A percentile compares a stretch with the other conserved stretches of the same genome.
Evolutionary conservation across 2,113 vertebrate species (phyloP).

Genomic region (Polyodon spathula): DNA sequence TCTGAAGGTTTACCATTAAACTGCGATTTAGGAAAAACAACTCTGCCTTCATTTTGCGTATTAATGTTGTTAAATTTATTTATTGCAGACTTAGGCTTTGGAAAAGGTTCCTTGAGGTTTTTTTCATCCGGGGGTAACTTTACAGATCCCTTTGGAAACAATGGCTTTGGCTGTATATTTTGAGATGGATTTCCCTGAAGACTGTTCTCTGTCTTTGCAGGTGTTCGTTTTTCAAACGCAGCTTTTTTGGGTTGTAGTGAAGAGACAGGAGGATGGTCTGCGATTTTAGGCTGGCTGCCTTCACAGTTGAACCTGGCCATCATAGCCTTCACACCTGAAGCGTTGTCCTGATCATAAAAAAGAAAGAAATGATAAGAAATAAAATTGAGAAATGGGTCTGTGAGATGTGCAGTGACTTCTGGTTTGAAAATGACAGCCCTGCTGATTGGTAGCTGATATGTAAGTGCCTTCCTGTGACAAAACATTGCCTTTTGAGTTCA

Average conservation of each 20-base stretch:
- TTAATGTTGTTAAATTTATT: constrained; percentile 44
- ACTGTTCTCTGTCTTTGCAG: constrained; percentile 32
- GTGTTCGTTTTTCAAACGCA: constrained; percentile 15
- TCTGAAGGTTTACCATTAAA: constrained; percentile 31
- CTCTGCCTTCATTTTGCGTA: constrained; percentile 43
- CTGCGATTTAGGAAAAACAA: constrained; percentile 33
- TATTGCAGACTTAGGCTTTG: constrained; percentile 40
- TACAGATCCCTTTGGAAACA: constrained; percentile 40
- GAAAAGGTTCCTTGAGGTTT: constrained; percentile 33
- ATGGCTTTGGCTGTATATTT: constrained; percentile 40
- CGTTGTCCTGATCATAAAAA: constrained; percentile 50
- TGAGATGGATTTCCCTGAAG: constrained; percentile 39
- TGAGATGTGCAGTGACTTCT: no score
- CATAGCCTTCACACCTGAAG: constrained; percentile 64
- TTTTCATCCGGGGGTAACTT: constrained; percentile 52
- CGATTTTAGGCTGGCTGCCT: constrained; percentile 36
- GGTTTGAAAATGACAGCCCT: no score
- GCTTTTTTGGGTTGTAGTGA: constrained; percentile 51
- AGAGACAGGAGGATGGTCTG: constrained; percentile 35
- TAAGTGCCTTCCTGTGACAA: no score
- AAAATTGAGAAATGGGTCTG: no score
- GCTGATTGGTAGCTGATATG: no score
- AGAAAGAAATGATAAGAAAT: constrained; percentile 17
- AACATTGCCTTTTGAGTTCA: no score
- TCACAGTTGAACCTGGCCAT: constrained; percentile 67